Base-by-base conservation (phyloP, 2,888 invertebrate species). In the Conops quadrifasciatus region DNA sequence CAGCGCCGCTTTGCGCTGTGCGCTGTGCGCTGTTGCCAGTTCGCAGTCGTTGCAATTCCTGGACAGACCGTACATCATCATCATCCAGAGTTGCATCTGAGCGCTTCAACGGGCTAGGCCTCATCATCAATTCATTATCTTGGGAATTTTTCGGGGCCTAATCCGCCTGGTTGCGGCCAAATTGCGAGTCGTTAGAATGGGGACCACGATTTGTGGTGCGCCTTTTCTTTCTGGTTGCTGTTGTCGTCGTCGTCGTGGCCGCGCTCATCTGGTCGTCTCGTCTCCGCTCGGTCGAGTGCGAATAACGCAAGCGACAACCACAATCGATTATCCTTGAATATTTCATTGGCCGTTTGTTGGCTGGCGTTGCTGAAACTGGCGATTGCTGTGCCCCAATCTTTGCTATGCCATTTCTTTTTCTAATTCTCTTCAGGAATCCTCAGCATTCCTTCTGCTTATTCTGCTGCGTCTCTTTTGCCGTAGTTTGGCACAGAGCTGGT, bases 131-230 rank as follows among this genome's bases (percentile, higher is more conserved):
- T 56, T 56, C 53, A 56, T 58, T 28, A 58, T 58, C 11, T 43
- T 63, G 36, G 63, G 63, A 63, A 63, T 63, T 63, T 43, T 21
- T 16, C 7, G 3, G 19, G 28, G 26, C 26, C 58, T 58, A 36
- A 36, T 36, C 26, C 19, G 28, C 56, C 11, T 19, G 49, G 19
- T 49, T 19, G 7, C 49, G n/a, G 49, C 49, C 49, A 49, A 53
- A 58, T 49, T 65, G 65, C 30, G 49, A 49, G 28, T 65, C 65
- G 65, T 65, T 65, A 65, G 51, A 65, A 65, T 51, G 47, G 65
- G 65, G 28, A 65, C 65, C 65, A 51, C 65, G 65, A 28, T 58
- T 58, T 58, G 28, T 15, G 36, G 4, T 36, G 4, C 9, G 36
- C 36, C 36, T 36, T 36, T 9, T 36, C 9, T 9, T 36, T 24